Conservation (phyloP, 2,888 invertebrate species). For the Drosophila acutilabella region DNA sequence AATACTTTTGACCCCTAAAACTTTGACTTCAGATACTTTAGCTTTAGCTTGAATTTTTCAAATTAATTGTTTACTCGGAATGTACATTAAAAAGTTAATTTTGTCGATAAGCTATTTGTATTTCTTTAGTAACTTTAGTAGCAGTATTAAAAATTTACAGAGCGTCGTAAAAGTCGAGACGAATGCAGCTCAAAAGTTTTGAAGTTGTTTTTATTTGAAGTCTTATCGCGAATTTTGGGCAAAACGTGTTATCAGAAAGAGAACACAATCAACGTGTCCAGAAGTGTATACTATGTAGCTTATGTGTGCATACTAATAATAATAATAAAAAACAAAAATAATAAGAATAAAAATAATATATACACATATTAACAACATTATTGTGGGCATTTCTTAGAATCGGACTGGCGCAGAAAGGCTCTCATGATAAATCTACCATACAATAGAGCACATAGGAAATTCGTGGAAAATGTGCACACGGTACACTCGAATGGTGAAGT, state of each 20-base stretch:
- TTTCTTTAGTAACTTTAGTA: no score
- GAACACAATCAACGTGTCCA: background rate
- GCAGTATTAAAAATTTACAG: background rate
- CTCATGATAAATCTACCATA: constrained; percentile 63
- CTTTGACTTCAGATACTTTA: background rate
- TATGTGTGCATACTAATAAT: constrained; percentile 5
- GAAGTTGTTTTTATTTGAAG: background rate
- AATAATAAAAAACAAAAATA: background rate
- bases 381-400: constrained; percentile 64
- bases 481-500: constrained; percentile 66
- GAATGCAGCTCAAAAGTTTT: background rate
- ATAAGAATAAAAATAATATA: constrained; percentile 28
- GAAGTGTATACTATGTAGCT: background rate
- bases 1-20: background rate
- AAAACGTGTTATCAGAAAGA: constrained; percentile 28
- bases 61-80: background rate
- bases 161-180: background rate
- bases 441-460: constrained; percentile 37
- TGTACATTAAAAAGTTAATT: background rate
- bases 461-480: constrained; percentile 76
- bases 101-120: background rate
- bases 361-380: constrained; percentile 66
- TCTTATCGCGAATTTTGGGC: constrained; percentile 33
- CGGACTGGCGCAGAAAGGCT: constrained; percentile 52
- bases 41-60: background rate